Conservation (phyloP, 1,140 invertebrate genomes). For the Heterodera schachtii region DNA sequence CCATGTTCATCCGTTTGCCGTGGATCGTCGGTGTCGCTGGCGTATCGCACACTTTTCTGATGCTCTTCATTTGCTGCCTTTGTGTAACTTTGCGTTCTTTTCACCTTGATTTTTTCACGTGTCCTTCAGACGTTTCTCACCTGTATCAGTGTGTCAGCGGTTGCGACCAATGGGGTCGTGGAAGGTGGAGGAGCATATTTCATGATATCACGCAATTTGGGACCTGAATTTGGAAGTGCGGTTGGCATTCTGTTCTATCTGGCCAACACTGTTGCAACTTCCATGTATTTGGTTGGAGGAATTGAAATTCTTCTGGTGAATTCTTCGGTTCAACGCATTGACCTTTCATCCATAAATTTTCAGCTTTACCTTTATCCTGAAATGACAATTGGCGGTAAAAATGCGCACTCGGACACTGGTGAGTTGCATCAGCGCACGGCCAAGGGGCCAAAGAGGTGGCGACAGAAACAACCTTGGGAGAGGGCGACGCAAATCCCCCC, state of each 20-base stretch:
- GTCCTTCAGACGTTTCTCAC: conserved; percentile 93
- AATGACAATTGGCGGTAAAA: conserved; percentile 67
- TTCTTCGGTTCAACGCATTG: conserved; percentile 33
- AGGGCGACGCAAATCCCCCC: too few relatives aligned
- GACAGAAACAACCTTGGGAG: too few relatives aligned
- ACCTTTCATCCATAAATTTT: conserved; percentile 29
- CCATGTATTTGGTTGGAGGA: conserved; percentile 95
- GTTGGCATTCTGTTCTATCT: conserved; percentile 98
- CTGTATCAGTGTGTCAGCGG: conserved; percentile 97
- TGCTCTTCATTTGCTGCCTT: conserved; percentile 87
- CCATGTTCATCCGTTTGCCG: conserved; percentile 75
- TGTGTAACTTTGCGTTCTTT: conserved; percentile 54
- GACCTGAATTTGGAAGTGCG: conserved; percentile 96
- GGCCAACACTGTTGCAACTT: conserved; percentile 94
- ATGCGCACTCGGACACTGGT: conserved; percentile 61
- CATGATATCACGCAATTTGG: conserved; percentile 82
- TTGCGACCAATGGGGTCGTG: conserved; percentile 98
- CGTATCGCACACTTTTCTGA: conserved; percentile 85
- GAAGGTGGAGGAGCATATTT: conserved; percentile 89
- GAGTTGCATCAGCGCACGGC: too few relatives aligned
- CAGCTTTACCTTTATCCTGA: conserved; percentile 69
- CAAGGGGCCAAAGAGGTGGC: too few relatives aligned
- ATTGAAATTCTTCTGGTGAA: conserved; percentile 92
- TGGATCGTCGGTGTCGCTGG: conserved; percentile 99
- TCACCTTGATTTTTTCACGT: conserved; percentile 32